Conservation (phyloP, 2,888 invertebrate genomes). For the Gymnosoma rotundatum region DNA sequence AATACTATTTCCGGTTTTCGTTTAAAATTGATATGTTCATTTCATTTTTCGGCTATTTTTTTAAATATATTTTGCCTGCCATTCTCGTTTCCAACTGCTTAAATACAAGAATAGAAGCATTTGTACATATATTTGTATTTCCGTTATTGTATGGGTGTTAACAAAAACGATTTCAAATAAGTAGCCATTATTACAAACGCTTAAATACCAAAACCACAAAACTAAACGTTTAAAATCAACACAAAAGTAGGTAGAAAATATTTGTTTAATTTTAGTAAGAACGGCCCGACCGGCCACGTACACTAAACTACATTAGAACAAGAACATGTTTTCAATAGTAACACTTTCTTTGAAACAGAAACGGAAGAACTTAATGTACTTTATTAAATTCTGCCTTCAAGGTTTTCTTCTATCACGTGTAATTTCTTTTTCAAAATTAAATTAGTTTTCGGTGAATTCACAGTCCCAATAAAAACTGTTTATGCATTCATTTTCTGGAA, state of each 20-base stretch:
- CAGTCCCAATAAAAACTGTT: no score
- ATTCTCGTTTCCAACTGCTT: not conserved
- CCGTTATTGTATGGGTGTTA: constrained; percentile 50
- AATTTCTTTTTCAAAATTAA: no score
- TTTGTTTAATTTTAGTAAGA: not conserved
- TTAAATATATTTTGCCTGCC: constrained; percentile 11
- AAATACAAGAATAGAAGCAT: not conserved
- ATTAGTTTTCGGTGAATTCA: no score
- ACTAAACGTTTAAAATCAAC: constrained; percentile 54
- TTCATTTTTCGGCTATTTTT: constrained; percentile 27
- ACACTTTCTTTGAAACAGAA: no score
- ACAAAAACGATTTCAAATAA: constrained; percentile 52
- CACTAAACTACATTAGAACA: not conserved
- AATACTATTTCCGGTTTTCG: constrained; percentile 63
- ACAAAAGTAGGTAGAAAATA: constrained; percentile 36
- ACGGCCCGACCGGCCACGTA: not conserved
- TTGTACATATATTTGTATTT: constrained; percentile 21
- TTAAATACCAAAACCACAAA: constrained; percentile 50
- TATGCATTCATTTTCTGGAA: no score
- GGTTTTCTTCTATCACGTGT: no score
- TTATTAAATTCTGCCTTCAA: no score
- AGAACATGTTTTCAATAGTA: not conserved
- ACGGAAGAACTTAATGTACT: no score
- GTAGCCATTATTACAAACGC: constrained; percentile 62
- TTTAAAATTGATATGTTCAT: constrained; percentile 60